Conservation (phyloP, 2,113 vertebrate genomes). For the Trogon melanurus region DNA sequence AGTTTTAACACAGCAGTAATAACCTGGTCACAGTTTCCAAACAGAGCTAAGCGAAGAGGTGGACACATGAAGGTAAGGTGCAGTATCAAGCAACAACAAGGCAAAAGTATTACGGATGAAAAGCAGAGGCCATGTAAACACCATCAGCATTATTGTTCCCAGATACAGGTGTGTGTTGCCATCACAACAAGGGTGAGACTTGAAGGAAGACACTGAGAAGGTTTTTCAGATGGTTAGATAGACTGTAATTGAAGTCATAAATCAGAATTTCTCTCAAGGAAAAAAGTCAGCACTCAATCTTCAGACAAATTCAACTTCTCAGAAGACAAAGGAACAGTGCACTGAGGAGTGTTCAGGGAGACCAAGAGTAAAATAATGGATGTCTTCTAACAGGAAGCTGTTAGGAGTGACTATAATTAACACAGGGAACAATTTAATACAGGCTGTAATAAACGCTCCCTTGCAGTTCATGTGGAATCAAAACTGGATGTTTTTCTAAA, state of each 20-base stretch:
- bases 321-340: background rate
- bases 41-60: background rate
- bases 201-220: background rate
- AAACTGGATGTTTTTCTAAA: constrained; percentile 44
- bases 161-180: background rate
- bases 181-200: background rate
- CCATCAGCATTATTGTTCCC: background rate
- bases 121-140: background rate
- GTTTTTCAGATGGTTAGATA: background rate
- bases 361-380: background rate
- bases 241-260: background rate
- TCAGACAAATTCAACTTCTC: background rate
- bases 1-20: background rate
- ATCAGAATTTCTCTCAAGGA: background rate
- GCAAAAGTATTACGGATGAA: background rate
- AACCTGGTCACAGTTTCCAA: background rate
- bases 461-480: constrained; percentile 9
- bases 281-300: background rate
- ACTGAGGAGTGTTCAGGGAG: background rate
- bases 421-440: background rate
- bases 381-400: background rate
- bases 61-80: background rate
- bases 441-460: background rate
- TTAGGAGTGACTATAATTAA: constrained; percentile 2
- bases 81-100: background rate